Evolutionary conservation across 2,888 invertebrate species (phyloP).

Genomic region (Lithophane leautieri): DNA sequence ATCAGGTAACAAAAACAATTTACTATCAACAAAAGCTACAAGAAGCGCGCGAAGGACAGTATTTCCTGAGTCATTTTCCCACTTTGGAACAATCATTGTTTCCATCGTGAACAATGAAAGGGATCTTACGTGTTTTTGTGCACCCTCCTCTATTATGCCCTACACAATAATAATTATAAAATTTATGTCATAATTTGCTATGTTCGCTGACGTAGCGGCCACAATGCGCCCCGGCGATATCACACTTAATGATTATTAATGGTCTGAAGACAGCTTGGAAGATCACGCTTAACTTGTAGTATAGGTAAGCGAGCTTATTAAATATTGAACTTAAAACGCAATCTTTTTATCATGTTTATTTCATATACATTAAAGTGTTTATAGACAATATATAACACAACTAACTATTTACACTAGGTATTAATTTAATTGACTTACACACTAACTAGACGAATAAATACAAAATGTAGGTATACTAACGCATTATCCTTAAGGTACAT

Average conservation of each 20-base stretch:
- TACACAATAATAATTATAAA: slow-evolving; percentile 84
- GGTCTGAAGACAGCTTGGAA: slow-evolving; percentile 76
- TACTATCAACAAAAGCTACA: slow-evolving; percentile 34
- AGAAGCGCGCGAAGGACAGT: slow-evolving; percentile 57
- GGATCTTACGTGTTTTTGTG: slow-evolving; percentile 80
- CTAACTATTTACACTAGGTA: no score
- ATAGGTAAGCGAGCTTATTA: slow-evolving; percentile 44
- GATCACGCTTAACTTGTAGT: slow-evolving; percentile 73
- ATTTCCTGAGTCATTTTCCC: slow-evolving; percentile 76
- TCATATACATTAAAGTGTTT: no score
- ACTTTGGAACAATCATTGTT: slow-evolving; percentile 80
- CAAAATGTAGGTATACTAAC: no score
- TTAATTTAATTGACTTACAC: no score
- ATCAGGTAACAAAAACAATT: slow-evolving; percentile 16
- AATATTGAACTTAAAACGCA: slow-evolving; percentile 15
- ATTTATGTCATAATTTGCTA: slow-evolving; percentile 86
- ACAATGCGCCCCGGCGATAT: slow-evolving; percentile 78
- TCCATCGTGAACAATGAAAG: slow-evolving; percentile 77
- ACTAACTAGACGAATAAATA: no score
- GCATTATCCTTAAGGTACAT: no score
- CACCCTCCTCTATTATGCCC: slow-evolving; percentile 77
- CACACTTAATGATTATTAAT: slow-evolving; percentile 85
- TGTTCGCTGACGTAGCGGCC: slow-evolving; percentile 72
- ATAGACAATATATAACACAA: no score
- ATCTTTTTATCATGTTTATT: background rate